Conservation (phyloP, 2,113 vertebrate species). For the Typhlomys cinereus region DNA sequence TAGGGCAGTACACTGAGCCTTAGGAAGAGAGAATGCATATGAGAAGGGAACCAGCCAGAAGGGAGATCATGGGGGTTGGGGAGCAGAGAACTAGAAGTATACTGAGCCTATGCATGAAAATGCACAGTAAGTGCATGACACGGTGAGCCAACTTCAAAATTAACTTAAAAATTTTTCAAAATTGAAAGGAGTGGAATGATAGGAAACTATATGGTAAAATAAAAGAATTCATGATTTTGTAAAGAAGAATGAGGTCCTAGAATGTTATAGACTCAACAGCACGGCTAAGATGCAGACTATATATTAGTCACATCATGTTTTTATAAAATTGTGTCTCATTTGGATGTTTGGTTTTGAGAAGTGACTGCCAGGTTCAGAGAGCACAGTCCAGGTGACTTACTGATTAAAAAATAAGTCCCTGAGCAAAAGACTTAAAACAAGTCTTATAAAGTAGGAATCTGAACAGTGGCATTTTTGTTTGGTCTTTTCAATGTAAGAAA, state of each 20-base stretch:
- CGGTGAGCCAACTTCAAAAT: neutral
- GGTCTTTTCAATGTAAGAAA: neutral
- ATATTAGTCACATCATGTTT: neutral
- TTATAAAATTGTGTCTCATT: slow-evolving; percentile 18
- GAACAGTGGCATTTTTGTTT: slow-evolving; percentile 39
- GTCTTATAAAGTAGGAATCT: neutral
- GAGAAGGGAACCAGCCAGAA: neutral
- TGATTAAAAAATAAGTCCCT: neutral
- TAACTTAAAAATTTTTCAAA: neutral
- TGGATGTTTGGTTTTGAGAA: slow-evolving; percentile 28
- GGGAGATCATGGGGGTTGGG: too few relatives aligned
- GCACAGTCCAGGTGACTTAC: neutral
- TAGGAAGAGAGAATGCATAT: neutral
- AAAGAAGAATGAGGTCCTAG: neutral
- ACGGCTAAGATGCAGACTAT: neutral
- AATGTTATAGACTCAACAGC: neutral
- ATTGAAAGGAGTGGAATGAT: neutral
- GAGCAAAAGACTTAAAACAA: slow-evolving; percentile 22
- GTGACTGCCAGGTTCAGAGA: neutral
- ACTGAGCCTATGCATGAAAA: neutral
- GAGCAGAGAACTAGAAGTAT: neutral
- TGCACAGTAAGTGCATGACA: neutral
- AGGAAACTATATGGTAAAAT: neutral
- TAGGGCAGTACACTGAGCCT: neutral
- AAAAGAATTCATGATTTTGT: neutral